Evolutionary conservation across 2,113 vertebrate genomes (phyloP), one percentile per base, ranked within the genome.

Genomic region (Eurypyga helias): DNA sequence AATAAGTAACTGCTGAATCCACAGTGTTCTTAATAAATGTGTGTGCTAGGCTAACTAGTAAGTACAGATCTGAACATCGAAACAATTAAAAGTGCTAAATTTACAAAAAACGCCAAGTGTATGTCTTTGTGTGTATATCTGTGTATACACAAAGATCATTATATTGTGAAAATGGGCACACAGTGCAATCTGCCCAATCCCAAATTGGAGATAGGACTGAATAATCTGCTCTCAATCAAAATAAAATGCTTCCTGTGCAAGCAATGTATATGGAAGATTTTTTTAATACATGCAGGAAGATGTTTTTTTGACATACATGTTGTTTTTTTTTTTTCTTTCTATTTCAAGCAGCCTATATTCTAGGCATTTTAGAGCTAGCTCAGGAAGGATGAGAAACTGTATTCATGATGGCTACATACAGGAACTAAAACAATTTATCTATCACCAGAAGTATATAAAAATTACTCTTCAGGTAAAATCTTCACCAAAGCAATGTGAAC

Each of bases 141-240:
- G 89, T 95, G 89, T 92, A 46, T 95, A 93, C 66, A 62, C 90
- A 65, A 91, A 92, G 83, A 91, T 84, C 36, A 79, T 81, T 79
- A 60, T 83, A 78, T 89, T 87, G 77, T 84, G 77, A 95, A 96
- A 95, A 93, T 0, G 80, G 95, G 83, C 61, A 84, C 36, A 31
- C 11, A 25, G 45, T 43, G 45, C 1, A 20, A 93, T 94, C 80
- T 95, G 79, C n/a, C 85, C 51, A 81, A 55, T 86, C 62, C 93
- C 48, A 92, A 10, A 72, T 1, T 55, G 4, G 25, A n/a, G 67
- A 45, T 52, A 79, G 49, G 72, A 96, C 41, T 41, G 36, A 92
- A 87, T 80, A 96, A 83, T 94, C 77, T 94, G 89, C 61, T 95
- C 57, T 84, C 80, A 90, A 82, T 97, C 94, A 94, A 93, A 97